Conservation (phyloP, 1,140 invertebrate genomes). For the Bombyx mandarina region DNA sequence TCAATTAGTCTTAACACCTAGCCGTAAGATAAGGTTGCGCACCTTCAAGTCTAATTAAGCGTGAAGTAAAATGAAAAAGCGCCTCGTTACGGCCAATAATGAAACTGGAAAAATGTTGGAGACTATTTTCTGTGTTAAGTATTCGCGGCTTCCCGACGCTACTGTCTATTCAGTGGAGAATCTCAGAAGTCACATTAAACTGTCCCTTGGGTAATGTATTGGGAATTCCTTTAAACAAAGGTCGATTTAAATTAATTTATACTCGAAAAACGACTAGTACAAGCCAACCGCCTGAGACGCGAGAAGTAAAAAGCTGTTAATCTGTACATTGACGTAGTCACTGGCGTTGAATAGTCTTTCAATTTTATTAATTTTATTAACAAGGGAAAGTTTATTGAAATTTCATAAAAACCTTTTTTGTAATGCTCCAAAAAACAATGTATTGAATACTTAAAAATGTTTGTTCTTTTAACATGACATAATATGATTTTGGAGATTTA, state of each 20-base stretch:
- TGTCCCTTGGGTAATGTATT: constrained; percentile 56
- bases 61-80: constrained; percentile 58
- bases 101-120: constrained; percentile 36
- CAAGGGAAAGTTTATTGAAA: background rate
- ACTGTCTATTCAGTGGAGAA: constrained; percentile 30
- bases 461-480: background rate
- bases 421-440: background rate
- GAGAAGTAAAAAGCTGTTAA: constrained; percentile 53
- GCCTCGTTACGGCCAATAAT: constrained; percentile 33
- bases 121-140: constrained; percentile 29
- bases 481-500: background rate
- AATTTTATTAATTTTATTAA: constrained; percentile 1
- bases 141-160: constrained; percentile 25
- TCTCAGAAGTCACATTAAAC: constrained; percentile 40
- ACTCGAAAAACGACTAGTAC: constrained; percentile 55
- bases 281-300: constrained; percentile 24
- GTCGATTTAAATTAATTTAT: constrained; percentile 65
- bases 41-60: constrained; percentile 56
- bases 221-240: constrained; percentile 59
- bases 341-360: background rate
- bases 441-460: background rate
- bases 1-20: constrained; percentile 65
- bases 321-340: constrained; percentile 30
- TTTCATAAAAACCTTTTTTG: too few relatives aligned
- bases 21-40: constrained; percentile 31